Base-by-base conservation (phyloP, 2,113 vertebrate genomes). In the Pagrus major region DNA sequence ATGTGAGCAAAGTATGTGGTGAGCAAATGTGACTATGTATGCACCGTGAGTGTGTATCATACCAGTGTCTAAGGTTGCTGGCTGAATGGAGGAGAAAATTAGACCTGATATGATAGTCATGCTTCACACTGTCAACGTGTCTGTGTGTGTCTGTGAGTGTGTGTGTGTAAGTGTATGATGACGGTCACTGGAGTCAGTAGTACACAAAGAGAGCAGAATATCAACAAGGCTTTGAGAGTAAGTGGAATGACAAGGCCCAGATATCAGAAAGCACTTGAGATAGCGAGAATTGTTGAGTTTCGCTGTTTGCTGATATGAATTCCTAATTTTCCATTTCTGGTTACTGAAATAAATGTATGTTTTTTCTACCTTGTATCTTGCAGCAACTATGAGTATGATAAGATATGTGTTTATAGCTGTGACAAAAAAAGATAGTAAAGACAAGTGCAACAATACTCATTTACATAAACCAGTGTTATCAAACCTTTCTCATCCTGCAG, bases 11-110 rank as follows among this genome's bases (percentile, higher is more conserved):
- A 77, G 81, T 73, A 52, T 23, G 58, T 83, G 84, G 58, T 83
- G 84, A 71, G 84, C 59, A 82, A 47, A 74, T 78, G 58, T 67
- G 75, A 71, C 39, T 41, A 65, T 33, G 69, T 65, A 42, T 46
- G 66, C 58, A n/a, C n/a, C n/a, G 71, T 72, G 42, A 78, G 59
- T 67, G 67, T 81, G 78, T 76, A 2, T 71, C 20, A 49, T 82
- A 66, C 68, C 76, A 82, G 68, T 86, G 81, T 85, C 84, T 89
- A 71, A 77, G 83, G 87, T 91, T 92, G 87, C 85, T 92, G 90
- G 91, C 88, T 92, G 92, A 93, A 88, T 89, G 92, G 92, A 94
- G 93, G 93, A 89, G 93, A 93, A 93, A 93, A 93, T 93, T 92
- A 92, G 89, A 86, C 81, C 79, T 83, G 88, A 91, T 92, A 86